Base-by-base conservation (phyloP, 2,113 vertebrate genomes). In the Dipodomys spectabilis region DNA sequence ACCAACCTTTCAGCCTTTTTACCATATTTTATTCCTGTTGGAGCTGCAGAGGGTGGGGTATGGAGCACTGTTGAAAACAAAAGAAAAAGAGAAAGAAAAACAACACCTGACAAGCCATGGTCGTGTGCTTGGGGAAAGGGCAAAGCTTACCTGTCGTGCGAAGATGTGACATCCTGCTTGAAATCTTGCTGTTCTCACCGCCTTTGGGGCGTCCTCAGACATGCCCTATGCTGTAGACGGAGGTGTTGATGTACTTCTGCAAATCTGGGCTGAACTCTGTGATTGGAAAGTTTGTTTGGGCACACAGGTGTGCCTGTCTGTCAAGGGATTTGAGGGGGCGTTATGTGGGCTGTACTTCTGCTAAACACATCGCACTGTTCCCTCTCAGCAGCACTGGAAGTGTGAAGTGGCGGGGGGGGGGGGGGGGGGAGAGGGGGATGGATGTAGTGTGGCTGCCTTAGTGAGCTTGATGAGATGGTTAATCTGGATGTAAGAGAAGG, bases 1-100 rank as follows among this genome's bases (percentile, higher is more conserved):
- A 72, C 88, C 93, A 94, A 85, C 92, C 91, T 96, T 98, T 90
- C 93, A 95, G 97, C 96, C 97, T 98, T 84, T 39, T 83, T 81
- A 77, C 67, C 57, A 64, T 39, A 79, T 95, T 81, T 94, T 94
- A 74, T 65, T 94, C 77, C 77, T 85, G 32, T 44, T 90, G 64
- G 45, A 96, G 69, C 20, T 44, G 45, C 22, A 5, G 7, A 19
- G 3, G 25, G 67, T 2, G 27, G 88, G 45, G 74, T 28, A 12
- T 72, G 28, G 74, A 5, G 7, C 13, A 2, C 32, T n/a, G 30
- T 81, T 82, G 81, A 80, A 90, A 88, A 39, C 39, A 39, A 39
- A 39, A 39, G 39, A 39, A 84, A 28, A 57, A 2, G 74, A 89
- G 5, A 15, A 19, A 74, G 92, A 82, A 79, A 92, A 91, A 81